These are phyloP conservation scores for Todus mexicanus DNA, from an alignment of 2,797 vertebrate species.

Conservation along the genomic window DNA sequence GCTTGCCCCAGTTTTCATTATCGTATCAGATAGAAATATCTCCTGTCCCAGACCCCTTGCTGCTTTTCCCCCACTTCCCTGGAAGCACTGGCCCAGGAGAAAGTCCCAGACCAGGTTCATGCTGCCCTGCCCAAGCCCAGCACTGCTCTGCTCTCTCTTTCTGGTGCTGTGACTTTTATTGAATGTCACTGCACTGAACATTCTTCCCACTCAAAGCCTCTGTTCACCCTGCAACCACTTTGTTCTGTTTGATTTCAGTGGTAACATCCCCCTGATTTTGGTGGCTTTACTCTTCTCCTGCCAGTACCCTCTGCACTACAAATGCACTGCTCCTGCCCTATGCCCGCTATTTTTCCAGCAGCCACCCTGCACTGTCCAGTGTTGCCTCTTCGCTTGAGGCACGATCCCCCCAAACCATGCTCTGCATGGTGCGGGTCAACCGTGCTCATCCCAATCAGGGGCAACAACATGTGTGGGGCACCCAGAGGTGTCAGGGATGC, in stretches of 20 bases:
- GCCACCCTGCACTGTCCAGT: background rate
- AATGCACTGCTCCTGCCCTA: too few species aligned
- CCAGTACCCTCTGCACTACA: background rate
- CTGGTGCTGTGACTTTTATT: background rate
- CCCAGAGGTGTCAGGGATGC: background rate
- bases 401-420: rapidly evolving
- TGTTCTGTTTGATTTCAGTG: background rate
- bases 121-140: background rate
- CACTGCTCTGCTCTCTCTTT: background rate
- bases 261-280: rapidly evolving
- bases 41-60: background rate
- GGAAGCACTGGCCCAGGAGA: background rate
- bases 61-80: background rate
- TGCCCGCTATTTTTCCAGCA: background rate
- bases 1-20: background rate
- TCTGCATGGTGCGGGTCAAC: rapidly evolving
- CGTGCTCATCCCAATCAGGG: rapidly evolving
- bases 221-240: background rate
- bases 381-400: background rate
- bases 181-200: background rate
- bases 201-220: background rate
- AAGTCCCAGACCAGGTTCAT: background rate
- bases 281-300: background rate
- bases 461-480: rapidly evolving
- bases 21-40: background rate